A percentile compares a stretch with the other conserved stretches of the same genome.
Conservation (phyloP, 2,797 vertebrate genomes). For the Chelmon rostratus region DNA sequence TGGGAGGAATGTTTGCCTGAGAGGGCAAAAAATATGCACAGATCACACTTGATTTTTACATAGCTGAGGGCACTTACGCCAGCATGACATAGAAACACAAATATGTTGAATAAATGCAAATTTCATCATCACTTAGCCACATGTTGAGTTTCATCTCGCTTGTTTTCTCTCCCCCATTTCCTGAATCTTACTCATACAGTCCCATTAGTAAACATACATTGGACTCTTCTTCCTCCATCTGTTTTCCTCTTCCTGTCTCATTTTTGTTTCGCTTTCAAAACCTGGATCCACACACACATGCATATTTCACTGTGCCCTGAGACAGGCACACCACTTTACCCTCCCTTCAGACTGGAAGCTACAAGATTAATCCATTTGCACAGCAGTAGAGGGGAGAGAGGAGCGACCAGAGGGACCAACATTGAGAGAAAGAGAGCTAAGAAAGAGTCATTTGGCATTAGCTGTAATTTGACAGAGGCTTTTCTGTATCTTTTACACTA, state of each 20-base stretch:
- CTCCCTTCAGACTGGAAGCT: slow-evolving; percentile 70
- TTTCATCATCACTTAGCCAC: slow-evolving; percentile 24
- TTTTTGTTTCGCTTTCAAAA: slow-evolving; percentile 41
- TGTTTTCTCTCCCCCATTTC: background rate
- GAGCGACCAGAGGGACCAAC: slow-evolving; percentile 27
- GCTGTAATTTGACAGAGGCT: slow-evolving; percentile 29
- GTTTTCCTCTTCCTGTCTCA: slow-evolving; percentile 10
- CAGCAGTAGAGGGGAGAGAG: slow-evolving; percentile 40
- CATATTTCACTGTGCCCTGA: slow-evolving; percentile 72
- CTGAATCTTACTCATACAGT: background rate
- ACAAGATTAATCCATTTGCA: slow-evolving; percentile 85
- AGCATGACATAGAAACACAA: slow-evolving; percentile 20
- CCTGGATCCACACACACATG: slow-evolving; percentile 45
- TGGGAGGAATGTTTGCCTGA: slow-evolving; percentile 50
- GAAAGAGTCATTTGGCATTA: slow-evolving; percentile 12
- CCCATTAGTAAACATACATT: slow-evolving; percentile 12
- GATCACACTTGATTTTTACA: slow-evolving; percentile 51
- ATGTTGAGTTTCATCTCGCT: slow-evolving; percentile 14
- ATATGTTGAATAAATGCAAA: slow-evolving; percentile 11
- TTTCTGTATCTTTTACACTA: slow-evolving; percentile 40
- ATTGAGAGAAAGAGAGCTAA: background rate
- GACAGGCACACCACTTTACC: slow-evolving; percentile 55
- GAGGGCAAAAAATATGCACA: slow-evolving; percentile 49
- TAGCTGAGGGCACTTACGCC: slow-evolving; percentile 3
- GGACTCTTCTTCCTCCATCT: slow-evolving; percentile 32